phyloP scores from a whole-genome alignment of 2,797 vertebrate genomes.

The Synaphobranchus kaupii region DNA sequence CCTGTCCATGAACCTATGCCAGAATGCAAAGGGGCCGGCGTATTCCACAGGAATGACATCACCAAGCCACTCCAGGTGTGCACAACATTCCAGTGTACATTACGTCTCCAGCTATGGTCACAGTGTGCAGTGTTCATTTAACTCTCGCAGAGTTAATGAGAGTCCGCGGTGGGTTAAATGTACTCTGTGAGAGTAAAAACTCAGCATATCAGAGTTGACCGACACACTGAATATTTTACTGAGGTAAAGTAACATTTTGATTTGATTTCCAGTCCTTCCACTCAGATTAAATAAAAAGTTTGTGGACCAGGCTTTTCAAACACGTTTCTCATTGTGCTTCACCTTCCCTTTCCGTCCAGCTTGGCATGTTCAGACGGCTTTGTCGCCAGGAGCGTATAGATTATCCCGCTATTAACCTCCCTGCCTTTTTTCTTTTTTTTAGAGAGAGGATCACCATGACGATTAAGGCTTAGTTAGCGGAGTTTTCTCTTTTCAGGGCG shows the following conservation, averaged over 20 bases:
- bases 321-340: background rate
- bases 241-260: background rate
- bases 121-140: too few relatives aligned
- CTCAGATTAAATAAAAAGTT: background rate
- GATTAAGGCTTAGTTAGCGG: too few relatives aligned
- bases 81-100: background rate
- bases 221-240: background rate
- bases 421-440: too few relatives aligned
- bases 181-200: too few relatives aligned
- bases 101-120: background rate
- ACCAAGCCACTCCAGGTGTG: background rate
- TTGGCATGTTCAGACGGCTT: too few relatives aligned
- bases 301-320: background rate
- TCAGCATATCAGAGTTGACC: too few relatives aligned
- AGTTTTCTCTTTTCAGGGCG: background rate
- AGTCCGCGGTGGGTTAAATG: too few relatives aligned
- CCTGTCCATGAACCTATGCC: background rate
- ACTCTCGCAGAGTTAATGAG: too few relatives aligned
- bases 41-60: background rate
- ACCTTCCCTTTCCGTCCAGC: too few relatives aligned
- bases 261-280: background rate
- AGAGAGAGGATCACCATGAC: too few relatives aligned
- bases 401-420: too few relatives aligned
- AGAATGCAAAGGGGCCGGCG: background rate
- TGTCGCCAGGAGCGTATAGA: too few relatives aligned